Evolutionary conservation across 1,140 invertebrate genomes (phyloP).

Genomic region (Bombus affinis): DNA sequence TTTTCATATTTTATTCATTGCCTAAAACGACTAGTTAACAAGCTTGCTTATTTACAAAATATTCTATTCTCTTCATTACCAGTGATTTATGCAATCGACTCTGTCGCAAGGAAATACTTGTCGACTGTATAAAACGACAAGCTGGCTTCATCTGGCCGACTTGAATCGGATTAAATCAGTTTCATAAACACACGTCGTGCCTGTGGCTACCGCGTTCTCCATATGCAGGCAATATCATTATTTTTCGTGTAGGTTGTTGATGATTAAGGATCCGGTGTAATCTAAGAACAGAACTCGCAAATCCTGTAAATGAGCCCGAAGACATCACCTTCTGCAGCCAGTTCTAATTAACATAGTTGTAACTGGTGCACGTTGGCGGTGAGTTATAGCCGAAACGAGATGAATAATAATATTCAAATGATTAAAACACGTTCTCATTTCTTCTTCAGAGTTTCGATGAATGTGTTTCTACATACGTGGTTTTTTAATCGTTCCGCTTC

Average conservation of each 20-base stretch:
- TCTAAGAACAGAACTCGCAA: background rate
- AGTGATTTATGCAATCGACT: background rate
- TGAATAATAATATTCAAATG: slow-evolving; percentile 25
- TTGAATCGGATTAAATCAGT: background rate
- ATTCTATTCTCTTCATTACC: background rate
- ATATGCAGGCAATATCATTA: background rate
- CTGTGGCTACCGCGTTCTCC: background rate
- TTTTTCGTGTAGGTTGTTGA: background rate
- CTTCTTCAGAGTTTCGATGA: background rate
- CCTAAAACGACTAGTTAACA: background rate
- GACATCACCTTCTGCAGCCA: background rate
- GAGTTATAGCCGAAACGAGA: background rate
- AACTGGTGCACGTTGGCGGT: background rate
- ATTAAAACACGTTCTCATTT: background rate
- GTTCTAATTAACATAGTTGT: slow-evolving; percentile 15
- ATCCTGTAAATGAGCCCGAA: background rate
- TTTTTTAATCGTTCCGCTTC: background rate
- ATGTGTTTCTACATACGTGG: background rate
- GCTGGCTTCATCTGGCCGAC: background rate
- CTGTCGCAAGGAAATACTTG: background rate
- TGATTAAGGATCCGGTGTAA: slow-evolving; percentile 22
- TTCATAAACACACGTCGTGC: background rate
- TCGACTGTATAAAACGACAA: background rate
- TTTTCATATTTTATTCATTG: background rate
- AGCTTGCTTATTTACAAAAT: background rate